Conservation (phyloP, 2,113 vertebrate genomes). For the Callospermophilus lateralis region DNA sequence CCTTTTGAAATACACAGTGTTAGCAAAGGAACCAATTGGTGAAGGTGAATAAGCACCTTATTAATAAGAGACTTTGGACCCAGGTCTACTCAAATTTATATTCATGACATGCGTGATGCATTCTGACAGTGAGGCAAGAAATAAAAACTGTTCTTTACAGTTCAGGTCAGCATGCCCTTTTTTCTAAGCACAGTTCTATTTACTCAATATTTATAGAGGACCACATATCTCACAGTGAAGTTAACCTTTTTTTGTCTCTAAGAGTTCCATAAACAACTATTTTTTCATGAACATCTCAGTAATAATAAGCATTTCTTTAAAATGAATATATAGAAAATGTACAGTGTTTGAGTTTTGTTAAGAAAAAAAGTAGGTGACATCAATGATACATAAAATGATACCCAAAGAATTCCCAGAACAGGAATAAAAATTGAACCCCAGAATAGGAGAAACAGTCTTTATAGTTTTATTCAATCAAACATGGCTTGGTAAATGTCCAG, state of each 20-base stretch:
- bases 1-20: conserved; percentile 80
- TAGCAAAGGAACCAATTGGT: conserved; percentile 73
- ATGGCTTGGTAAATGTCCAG: neutral
- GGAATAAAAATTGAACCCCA: neutral
- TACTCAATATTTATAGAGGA: conserved; percentile 79
- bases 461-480: neutral
- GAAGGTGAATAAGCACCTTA: conserved; percentile 83
- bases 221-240: conserved; percentile 55
- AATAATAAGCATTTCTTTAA: neutral
- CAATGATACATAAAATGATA: conserved; percentile 27
- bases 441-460: neutral
- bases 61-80: conserved; percentile 82
- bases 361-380: neutral
- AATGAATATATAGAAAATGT: neutral
- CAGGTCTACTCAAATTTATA: conserved; percentile 75
- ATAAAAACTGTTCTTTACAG: conserved; percentile 71
- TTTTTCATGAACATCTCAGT: conserved; percentile 60
- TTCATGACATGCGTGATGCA: conserved; percentile 78
- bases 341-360: conserved; percentile 43
- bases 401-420: neutral
- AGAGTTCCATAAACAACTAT: conserved; percentile 15
- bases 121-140: conserved; percentile 77
- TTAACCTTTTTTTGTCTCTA: conserved; percentile 72
- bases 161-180: conserved; percentile 81
- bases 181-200: conserved; percentile 73